These are phyloP conservation scores for Rhodophaea formosa DNA, from an alignment of 2,888 invertebrate species.

Conservation along the genomic window DNA sequence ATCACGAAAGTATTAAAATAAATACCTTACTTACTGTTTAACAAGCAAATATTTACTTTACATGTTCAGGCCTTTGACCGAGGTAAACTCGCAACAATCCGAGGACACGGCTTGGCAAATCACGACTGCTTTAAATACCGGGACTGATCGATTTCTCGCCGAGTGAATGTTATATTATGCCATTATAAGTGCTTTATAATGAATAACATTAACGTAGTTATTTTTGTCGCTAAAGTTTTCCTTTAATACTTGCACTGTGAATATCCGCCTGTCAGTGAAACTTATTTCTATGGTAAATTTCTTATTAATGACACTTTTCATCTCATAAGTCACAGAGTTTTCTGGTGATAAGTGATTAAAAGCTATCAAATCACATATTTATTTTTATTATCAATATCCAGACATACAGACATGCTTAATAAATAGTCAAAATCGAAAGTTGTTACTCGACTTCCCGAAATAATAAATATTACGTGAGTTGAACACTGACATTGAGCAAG, in stretches of 20 bases:
- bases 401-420: no score
- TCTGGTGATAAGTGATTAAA: no score
- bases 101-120: conserved; percentile 20
- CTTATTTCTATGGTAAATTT: no score
- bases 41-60: neutral
- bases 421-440: no score
- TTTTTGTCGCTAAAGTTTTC: no score
- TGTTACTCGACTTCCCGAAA: neutral
- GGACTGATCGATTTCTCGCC: conserved; percentile 11
- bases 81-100: conserved; percentile 4
- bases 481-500: neutral
- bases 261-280: no score
- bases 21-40: neutral
- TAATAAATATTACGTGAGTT: neutral
- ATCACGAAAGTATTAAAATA: neutral
- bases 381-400: no score
- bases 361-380: no score
- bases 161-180: neutral
- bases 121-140: conserved; percentile 17
- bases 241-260: no score
- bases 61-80: conserved; percentile 2
- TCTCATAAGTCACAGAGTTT: no score
- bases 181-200: neutral
- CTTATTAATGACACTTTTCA: no score
- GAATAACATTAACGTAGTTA: neutral